Base-by-base conservation (phyloP, 2,113 vertebrate genomes). In the Malurus cyaneus region DNA sequence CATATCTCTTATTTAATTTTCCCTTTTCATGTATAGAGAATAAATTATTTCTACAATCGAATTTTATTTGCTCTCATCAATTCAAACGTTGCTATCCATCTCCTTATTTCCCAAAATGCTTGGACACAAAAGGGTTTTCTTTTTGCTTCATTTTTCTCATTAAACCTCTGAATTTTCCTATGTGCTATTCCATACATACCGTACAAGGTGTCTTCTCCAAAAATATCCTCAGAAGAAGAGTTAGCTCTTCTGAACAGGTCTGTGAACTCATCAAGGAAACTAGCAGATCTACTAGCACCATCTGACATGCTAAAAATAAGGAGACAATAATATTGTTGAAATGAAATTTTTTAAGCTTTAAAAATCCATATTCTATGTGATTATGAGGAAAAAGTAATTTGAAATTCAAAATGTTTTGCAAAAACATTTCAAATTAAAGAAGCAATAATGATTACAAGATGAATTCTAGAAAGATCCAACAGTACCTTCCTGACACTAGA, bases 161-260 rank as follows among this genome's bases (percentile, higher is more conserved):
- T 12, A 79, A 91, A 77, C 11, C 23, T 78, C 32, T 64, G 19
- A 79, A 65, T 78, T 67, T 42, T 81, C 17, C 31, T 26, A 8
- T 12, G 10, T 41, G 21, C 32, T 61, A 56, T 65, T 88, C 77
- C 39, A 86, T 96, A 98, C 98, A 98, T 98, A 99, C 99, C 26
- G 98, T 99, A 80, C 99, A 99, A 74, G 99, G 98, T 41, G 98
- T 98, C 97, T 99, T 98, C 97, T 99, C 99, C 97, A 99, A 97
- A 98, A 99, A 99, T 96, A 99, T 97, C 86, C 98, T 98, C 79
- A 99, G 97, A 95, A 99, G 97, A 90, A 99, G 98, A 74, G 98
- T 97, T 74, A 99, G 96, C 67, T 99, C 99, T 96, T 99, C 99
- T 21, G 99, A 98, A 90, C 98, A 98, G 31, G 98, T 99, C 92